Evolutionary conservation across 2,888 invertebrate species (phyloP).

Genomic region (Bombylius major): DNA sequence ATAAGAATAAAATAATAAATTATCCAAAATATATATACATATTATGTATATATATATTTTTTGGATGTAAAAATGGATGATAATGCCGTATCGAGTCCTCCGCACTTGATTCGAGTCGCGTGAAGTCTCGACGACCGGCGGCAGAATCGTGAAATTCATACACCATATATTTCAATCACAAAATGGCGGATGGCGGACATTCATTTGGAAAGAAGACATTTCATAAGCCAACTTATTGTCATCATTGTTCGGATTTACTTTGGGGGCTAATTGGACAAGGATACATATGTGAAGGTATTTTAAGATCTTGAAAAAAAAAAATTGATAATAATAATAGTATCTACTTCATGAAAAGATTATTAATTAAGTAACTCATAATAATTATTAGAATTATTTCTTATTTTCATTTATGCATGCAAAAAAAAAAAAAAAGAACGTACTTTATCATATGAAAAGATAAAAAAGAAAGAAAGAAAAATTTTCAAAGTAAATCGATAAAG

Average conservation of each 20-base stretch:
- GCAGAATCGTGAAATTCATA: slow-evolving; percentile 23
- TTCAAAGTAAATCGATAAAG: too few relatives aligned
- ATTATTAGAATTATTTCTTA: too few relatives aligned
- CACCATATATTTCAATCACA: slow-evolving; percentile 22
- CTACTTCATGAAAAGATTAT: too few relatives aligned
- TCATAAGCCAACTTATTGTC: slow-evolving; percentile 99
- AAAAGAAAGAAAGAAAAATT: too few relatives aligned
- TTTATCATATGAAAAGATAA: too few relatives aligned
- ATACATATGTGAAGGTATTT: slow-evolving; percentile 94
- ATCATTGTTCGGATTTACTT: slow-evolving; percentile 99
- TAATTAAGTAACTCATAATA: too few relatives aligned
- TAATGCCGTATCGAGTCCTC: slow-evolving; percentile 21
- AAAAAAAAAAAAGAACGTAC: too few relatives aligned
- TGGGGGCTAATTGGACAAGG: slow-evolving; percentile 99
- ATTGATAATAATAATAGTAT: too few relatives aligned
- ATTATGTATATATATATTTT: too few relatives aligned
- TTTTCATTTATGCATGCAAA: too few relatives aligned
- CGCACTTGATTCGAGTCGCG: slow-evolving; percentile 25
- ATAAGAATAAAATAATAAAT: too few relatives aligned
- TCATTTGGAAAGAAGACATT: slow-evolving; percentile 99
- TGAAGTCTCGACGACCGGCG: slow-evolving; percentile 23
- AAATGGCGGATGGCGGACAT: slow-evolving; percentile 64
- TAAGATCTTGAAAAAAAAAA: neutral
- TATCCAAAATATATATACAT: neutral
- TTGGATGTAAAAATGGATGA: slow-evolving; percentile 19